phyloP scores from a whole-genome alignment of 2,797 vertebrate genomes.

The Rhynchotus rufescens region DNA sequence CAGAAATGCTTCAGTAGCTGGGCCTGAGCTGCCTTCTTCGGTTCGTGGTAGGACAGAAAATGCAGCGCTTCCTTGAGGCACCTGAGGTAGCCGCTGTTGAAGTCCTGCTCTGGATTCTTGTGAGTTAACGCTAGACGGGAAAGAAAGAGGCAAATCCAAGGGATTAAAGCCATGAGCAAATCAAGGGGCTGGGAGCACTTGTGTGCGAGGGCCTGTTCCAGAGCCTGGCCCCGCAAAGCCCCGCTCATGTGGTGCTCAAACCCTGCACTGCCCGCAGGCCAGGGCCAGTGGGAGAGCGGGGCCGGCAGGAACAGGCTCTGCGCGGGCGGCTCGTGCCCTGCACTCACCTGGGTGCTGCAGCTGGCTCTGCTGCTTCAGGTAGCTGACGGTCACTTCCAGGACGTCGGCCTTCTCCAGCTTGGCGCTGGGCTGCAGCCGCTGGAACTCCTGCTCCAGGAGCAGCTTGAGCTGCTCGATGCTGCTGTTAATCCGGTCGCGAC shows the following conservation, averaged over 20 bases:
- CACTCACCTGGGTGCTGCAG: constrained; percentile 60
- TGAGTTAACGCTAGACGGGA: neutral
- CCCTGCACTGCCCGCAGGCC: neutral
- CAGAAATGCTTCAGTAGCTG: constrained; percentile 86
- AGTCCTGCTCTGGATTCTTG: constrained; percentile 58
- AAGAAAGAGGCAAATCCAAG: neutral
- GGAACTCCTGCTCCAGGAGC: constrained; percentile 81
- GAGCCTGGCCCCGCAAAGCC: neutral
- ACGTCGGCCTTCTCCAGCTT: constrained; percentile 76
- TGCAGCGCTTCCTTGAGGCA: constrained; percentile 86
- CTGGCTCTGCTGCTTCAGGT: constrained; percentile 73
- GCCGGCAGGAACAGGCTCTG: neutral
- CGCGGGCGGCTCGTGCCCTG: neutral
- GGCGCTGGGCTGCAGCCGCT: constrained; percentile 66
- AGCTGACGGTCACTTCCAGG: constrained; percentile 80
- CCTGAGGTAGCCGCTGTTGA: constrained; percentile 80
- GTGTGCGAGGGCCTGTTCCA: neutral
- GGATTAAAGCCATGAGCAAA: neutral
- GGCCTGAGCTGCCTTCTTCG: constrained; percentile 82
- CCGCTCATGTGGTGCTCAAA: neutral
- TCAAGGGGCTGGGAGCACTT: neutral
- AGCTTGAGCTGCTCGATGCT: constrained; percentile 85
- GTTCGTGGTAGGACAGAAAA: constrained; percentile 85
- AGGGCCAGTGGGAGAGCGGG: neutral
- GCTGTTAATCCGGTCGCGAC: constrained; percentile 80